Conservation (phyloP, 2,113 vertebrate species). For the Archocentrus centrarchus region DNA sequence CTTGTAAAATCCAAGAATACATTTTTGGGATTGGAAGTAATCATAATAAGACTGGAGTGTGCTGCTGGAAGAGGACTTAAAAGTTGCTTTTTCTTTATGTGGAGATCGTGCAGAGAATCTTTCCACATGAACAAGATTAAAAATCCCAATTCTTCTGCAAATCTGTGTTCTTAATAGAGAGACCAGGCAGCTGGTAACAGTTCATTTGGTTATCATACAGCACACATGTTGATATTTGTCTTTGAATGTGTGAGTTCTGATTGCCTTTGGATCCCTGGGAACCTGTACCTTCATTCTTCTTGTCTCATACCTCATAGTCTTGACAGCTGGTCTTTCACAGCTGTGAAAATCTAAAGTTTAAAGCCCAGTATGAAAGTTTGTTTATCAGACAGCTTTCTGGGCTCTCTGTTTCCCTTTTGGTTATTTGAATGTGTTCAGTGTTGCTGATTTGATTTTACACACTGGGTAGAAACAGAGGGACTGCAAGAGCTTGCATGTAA, state of each 20-base stretch:
- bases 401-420: background rate
- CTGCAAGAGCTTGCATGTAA: background rate
- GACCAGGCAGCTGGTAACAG: too few species aligned
- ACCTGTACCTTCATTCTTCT: background rate
- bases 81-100: too few species aligned
- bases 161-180: too few species aligned
- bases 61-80: too few species aligned
- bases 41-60: too few species aligned
- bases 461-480: background rate
- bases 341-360: background rate
- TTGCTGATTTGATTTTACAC: background rate
- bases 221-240: too few species aligned
- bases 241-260: too few species aligned
- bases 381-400: background rate
- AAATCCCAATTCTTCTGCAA: too few species aligned
- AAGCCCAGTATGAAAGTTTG: background rate
- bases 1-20: too few species aligned
- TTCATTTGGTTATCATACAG: too few species aligned
- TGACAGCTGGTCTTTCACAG: background rate
- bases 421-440: background rate
- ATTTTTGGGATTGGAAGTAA: background rate
- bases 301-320: background rate
- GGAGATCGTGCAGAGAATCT: too few species aligned
- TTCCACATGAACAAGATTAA: too few species aligned
- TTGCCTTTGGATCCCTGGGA: accelerated